These are phyloP conservation scores for Labeo rohita DNA, from an alignment of 2,113 vertebrate genomes.

Conservation along the genomic window DNA sequence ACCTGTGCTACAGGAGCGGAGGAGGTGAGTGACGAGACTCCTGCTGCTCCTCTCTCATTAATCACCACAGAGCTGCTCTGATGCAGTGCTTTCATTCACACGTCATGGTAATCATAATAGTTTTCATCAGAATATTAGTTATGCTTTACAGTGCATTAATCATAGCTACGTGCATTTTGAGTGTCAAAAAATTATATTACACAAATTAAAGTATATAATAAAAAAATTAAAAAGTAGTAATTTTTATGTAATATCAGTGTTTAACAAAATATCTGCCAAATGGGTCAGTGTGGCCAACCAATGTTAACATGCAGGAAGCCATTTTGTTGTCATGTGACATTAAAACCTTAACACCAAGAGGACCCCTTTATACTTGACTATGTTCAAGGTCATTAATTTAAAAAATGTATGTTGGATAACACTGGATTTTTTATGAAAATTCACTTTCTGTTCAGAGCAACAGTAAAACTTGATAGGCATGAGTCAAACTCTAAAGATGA, in stretches of 20 bases:
- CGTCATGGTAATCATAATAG: not conserved
- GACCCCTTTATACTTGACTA: not conserved
- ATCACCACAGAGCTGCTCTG: not conserved
- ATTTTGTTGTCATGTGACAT: not conserved
- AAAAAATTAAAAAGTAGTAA: not conserved
- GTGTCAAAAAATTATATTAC: not conserved
- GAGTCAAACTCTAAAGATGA: too few species aligned
- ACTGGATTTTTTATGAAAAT: too few species aligned
- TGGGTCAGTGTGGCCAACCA: not conserved
- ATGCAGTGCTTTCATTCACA: not conserved
- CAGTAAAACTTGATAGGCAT: too few species aligned
- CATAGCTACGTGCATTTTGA: not conserved
- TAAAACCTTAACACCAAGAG: not conserved
- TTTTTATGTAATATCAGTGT: not conserved
- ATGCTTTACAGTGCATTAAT: not conserved
- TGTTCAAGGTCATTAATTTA: too few species aligned
- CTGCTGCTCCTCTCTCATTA: not conserved
- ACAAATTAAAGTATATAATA: not conserved
- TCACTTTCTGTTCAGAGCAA: too few species aligned
- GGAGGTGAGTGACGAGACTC: conserved; percentile 68
- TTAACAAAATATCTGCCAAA: not conserved
- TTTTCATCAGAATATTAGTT: not conserved
- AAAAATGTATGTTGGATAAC: too few species aligned
- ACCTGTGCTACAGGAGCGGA: conserved; percentile 78
- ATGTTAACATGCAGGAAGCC: not conserved